Conservation (phyloP, 2,113 vertebrate genomes). For the Stictonetta naevosa region DNA sequence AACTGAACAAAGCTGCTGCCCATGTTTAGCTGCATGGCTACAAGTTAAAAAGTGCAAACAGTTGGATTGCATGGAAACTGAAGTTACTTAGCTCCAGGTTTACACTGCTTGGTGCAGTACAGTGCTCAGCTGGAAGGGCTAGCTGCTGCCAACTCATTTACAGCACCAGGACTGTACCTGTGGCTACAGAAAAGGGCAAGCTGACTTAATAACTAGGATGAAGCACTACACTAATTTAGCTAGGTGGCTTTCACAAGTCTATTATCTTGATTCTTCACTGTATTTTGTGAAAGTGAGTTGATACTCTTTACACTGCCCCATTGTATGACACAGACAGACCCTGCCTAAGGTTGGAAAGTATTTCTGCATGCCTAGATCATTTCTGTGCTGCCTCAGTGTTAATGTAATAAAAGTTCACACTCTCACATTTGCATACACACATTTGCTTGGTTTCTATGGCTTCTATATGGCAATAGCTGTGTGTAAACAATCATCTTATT, state of each 20-base stretch:
- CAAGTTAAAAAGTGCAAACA: background rate
- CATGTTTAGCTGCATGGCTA: background rate
- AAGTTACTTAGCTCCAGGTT: background rate
- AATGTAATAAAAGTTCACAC: background rate
- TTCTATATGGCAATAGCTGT: background rate
- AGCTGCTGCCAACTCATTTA: background rate
- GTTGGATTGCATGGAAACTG: background rate
- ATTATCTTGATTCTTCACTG: background rate
- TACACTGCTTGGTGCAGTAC: background rate
- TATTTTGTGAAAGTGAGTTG: background rate
- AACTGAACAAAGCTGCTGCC: background rate
- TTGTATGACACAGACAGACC: background rate
- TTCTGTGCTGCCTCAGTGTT: background rate
- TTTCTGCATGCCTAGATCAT: background rate
- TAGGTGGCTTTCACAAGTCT: background rate
- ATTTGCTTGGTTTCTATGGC: background rate
- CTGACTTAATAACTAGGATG: background rate
- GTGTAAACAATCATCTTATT: background rate
- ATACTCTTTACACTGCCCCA: background rate
- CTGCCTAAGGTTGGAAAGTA: background rate
- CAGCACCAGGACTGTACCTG: no score
- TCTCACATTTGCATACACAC: background rate
- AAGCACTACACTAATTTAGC: background rate
- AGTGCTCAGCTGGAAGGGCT: background rate
- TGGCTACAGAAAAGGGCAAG: background rate